Evolutionary conservation across 2,797 vertebrate genomes (phyloP).

Genomic region (Rhinella marina): DNA sequence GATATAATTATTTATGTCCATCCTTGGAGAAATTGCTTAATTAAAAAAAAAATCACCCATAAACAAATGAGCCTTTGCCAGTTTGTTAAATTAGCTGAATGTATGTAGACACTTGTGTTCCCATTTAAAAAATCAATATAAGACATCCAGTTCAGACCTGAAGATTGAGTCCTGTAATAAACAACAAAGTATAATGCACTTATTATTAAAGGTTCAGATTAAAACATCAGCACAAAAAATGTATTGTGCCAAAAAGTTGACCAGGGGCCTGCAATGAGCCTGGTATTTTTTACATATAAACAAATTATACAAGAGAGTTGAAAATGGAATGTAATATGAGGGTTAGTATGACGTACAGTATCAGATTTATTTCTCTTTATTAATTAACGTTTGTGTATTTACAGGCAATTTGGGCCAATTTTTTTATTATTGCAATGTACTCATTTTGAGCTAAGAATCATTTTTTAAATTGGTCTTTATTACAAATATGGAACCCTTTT

Average conservation of each 20-base stretch:
- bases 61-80: not conserved
- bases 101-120: not conserved
- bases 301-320: too few relatives aligned
- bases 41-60: not conserved
- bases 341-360: too few relatives aligned
- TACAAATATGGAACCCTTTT: too few relatives aligned
- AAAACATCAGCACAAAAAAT: conserved; percentile 4
- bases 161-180: not conserved
- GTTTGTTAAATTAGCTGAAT: not conserved
- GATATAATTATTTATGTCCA: not conserved
- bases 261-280: not conserved
- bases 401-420: too few relatives aligned
- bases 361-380: too few relatives aligned
- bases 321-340: too few relatives aligned
- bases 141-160: not conserved
- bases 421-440: too few relatives aligned
- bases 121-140: conserved; percentile 8
- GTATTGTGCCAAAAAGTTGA: not conserved
- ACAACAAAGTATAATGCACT: not conserved
- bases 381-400: too few relatives aligned
- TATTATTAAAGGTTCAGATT: conserved; percentile 10
- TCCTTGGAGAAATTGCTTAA: not conserved
- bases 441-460: too few relatives aligned
- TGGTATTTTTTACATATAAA: not conserved
- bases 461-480: too few relatives aligned